phyloP scores from a whole-genome alignment of 2,113 vertebrate species.

The Oxygymnocypris stewartii region DNA sequence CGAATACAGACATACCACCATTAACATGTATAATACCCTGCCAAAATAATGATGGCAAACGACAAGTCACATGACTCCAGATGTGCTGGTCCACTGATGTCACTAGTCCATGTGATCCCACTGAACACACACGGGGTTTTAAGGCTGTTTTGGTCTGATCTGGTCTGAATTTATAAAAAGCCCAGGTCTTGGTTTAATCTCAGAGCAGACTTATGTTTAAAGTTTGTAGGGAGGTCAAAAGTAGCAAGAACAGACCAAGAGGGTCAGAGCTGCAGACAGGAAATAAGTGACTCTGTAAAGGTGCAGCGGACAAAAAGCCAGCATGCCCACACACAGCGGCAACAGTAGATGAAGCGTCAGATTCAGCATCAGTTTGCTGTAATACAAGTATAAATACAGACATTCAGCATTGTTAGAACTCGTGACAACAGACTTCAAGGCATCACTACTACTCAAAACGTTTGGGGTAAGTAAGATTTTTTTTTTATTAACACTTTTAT shows the following conservation, averaged over 20 bases:
- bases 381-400: slow-evolving; percentile 47
- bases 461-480: background rate
- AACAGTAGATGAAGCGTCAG: slow-evolving; percentile 78
- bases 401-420: background rate
- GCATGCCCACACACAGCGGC: slow-evolving; percentile 81
- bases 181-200: slow-evolving; percentile 29
- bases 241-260: slow-evolving; percentile 81
- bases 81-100: slow-evolving; percentile 32
- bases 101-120: slow-evolving; percentile 2
- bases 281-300: slow-evolving; percentile 88
- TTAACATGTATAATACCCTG: slow-evolving; percentile 56
- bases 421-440: background rate
- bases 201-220: slow-evolving; percentile 14
- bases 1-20: background rate
- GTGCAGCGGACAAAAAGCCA: slow-evolving; percentile 86
- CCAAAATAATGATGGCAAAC: slow-evolving; percentile 56
- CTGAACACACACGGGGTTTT: slow-evolving; percentile 59
- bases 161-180: slow-evolving; percentile 5
- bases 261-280: slow-evolving; percentile 76
- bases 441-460: background rate
- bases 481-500: background rate
- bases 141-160: slow-evolving; percentile 54
- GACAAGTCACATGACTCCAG: slow-evolving; percentile 23
- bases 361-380: slow-evolving; percentile 83
- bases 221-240: slow-evolving; percentile 70